Conservation (phyloP, 2,888 invertebrate genomes). For the Apodemia hepburni region DNA sequence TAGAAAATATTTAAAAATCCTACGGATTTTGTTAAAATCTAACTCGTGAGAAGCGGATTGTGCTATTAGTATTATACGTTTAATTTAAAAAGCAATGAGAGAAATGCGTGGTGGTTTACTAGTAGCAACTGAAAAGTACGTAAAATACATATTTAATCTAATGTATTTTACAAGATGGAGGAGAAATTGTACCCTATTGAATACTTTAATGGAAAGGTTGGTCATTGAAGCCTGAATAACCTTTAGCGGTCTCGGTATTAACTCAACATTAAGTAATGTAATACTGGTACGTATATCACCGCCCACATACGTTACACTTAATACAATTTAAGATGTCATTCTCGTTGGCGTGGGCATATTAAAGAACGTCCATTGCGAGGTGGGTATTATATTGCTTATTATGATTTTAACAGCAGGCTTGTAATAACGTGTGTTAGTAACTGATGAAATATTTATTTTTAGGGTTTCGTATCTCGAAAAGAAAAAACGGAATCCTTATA, state of each 20-base stretch:
- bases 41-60: too few species aligned
- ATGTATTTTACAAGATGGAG: too few species aligned
- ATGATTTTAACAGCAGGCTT: not conserved
- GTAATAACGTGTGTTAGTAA: not conserved
- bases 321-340: conserved; percentile 11
- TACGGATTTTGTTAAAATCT: too few species aligned
- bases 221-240: conserved; percentile 4
- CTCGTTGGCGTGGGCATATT: conserved; percentile 1
- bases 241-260: conserved; percentile 3
- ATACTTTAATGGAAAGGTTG: conserved; percentile 1
- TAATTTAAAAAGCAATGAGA: too few species aligned
- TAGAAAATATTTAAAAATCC: too few species aligned
- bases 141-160: not conserved
- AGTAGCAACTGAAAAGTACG: too few species aligned
- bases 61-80: too few species aligned
- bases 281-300: conserved; percentile 11
- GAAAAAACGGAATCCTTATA: too few species aligned
- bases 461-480: too few species aligned
- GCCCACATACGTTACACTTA: conserved; percentile 1
- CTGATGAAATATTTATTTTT: too few species aligned
- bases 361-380: conserved; percentile 2
- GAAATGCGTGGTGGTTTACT: too few species aligned
- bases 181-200: too few species aligned
- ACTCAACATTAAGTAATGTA: conserved; percentile 12
- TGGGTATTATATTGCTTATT: not conserved